Evolutionary conservation across 1,140 invertebrate species (phyloP), one percentile per base, ranked within the genome.

Genomic region (Lethrus apterus): DNA sequence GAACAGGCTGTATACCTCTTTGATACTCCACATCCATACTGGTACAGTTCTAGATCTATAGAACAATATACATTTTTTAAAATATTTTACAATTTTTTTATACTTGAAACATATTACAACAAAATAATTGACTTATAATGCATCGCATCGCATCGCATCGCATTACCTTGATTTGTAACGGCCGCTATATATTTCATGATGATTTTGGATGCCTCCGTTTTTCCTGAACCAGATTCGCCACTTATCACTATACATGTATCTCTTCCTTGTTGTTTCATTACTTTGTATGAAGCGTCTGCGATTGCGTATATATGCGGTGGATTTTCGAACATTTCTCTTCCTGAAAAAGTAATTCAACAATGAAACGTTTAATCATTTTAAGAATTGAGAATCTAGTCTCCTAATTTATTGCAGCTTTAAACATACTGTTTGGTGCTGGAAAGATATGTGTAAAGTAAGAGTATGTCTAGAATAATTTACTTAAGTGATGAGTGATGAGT

Each of bases 181-280:
- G 93, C 93, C 4, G 95, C 93, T 50, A 98, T 95, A 65, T 98
- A 98, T 64, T 93, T 91, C 93, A 98, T 98, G 48, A 98, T 96
- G 55, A 98, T 96, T 75, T 98, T 98, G 18, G 92, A 96, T 0
- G 93, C 92, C 71, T 98, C 95, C 5, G 95, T 98, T 71, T 98
- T 98, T 21, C 94, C 95, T 19, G 91, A 84, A 3, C 94, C 93
- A 4, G 91, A 95, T 68, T 98, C 94, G 4, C 94, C 93, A 42
- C 90, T 86, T 66, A 97, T 98, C 3, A 98, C 87, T 46, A 98
- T 95, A 63, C 93, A 97, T 4, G 92, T 95, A 67, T 97, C 92
- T 55, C 81, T 79, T 14, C 88, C 83, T 60, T 78, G 82, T 62
- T 93, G 82, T 65, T 93, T 87, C 72, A 97, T 86, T 40, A 87